Percentiles rank a stretch among this genome's conserved stretches.
These are phyloP conservation scores for Oreochromis niloticus DNA, from an alignment of 2,113 vertebrate genomes.

Conservation along the genomic window DNA sequence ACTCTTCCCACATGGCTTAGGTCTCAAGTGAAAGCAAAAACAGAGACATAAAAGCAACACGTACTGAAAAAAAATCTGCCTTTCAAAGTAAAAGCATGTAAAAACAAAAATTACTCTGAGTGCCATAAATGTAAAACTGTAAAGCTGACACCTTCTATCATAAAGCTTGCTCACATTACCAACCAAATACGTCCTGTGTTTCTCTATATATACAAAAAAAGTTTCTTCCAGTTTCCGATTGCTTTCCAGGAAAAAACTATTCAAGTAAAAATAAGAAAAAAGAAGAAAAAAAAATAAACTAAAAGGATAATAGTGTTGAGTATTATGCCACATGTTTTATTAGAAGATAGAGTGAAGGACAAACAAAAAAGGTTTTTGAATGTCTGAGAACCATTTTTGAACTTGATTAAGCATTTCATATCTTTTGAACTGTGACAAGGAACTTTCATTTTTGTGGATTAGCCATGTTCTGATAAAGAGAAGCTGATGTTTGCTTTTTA, in stretches of 20 bases:
- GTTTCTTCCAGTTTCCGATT: accelerated
- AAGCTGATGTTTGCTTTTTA: not conserved
- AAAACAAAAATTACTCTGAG: not conserved
- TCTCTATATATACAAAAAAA: accelerated
- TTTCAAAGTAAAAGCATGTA: not conserved
- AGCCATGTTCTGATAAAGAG: accelerated
- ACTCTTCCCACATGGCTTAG: too few relatives aligned
- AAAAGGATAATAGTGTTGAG: not conserved
- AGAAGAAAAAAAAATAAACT: not conserved
- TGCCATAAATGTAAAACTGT: not conserved
- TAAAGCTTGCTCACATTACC: not conserved
- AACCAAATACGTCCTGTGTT: not conserved
- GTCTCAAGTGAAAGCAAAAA: accelerated
- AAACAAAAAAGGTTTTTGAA: not conserved
- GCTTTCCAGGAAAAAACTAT: not conserved
- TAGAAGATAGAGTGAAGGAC: accelerated
- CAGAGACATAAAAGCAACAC: not conserved
- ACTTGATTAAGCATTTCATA: not conserved
- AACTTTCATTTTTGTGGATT: too few relatives aligned
- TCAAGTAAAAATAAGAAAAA: not conserved
- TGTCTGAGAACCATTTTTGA: not conserved
- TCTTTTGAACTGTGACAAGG: accelerated
- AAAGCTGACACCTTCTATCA: not conserved
- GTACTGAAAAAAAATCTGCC: not conserved
- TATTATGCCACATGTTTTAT: accelerated